These are phyloP conservation scores for Esox niger DNA, from an alignment of 2,113 vertebrate species.

Conservation along the genomic window DNA sequence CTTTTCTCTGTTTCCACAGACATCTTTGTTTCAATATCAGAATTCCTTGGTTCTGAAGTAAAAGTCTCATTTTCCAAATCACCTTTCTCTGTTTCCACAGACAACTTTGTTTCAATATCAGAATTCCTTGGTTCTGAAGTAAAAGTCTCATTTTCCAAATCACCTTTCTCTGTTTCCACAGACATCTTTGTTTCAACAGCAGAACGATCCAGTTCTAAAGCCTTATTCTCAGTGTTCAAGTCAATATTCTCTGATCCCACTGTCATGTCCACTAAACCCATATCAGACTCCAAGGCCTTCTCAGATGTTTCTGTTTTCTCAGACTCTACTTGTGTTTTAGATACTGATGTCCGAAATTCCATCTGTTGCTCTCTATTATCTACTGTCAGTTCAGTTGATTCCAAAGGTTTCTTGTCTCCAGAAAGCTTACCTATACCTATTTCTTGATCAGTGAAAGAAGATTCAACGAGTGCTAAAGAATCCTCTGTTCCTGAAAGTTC, in stretches of 20 bases:
- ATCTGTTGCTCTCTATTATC: not conserved
- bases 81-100: not conserved
- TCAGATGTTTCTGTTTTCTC: conserved; percentile 1
- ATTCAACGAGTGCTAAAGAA: not conserved
- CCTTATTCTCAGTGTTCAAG: conserved; percentile 23
- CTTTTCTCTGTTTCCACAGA: not conserved
- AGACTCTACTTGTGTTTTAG: conserved; percentile 2
- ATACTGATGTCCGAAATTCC: no score
- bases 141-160: no score
- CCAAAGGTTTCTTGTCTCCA: conserved; percentile 3
- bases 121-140: no score
- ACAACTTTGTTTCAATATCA: conserved; percentile 6
- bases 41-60: no score
- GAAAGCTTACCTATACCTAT: conserved; percentile 6
- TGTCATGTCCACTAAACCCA: conserved; percentile 11
- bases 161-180: not conserved
- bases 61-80: no score
- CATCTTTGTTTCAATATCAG: conserved; percentile 8
- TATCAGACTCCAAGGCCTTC: not conserved
- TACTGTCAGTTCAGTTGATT: conserved; percentile 6
- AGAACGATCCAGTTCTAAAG: no score
- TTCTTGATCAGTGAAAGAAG: conserved; percentile 10
- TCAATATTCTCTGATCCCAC: conserved; percentile 8
- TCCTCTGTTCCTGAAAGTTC: conserved; percentile 23
- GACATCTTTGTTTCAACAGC: conserved; percentile 2